Percentiles rank a stretch among this genome's conserved stretches.
Conservation (phyloP, 53 echinoderm and acorn worm species). For the Zoroaster sp. region DNA sequence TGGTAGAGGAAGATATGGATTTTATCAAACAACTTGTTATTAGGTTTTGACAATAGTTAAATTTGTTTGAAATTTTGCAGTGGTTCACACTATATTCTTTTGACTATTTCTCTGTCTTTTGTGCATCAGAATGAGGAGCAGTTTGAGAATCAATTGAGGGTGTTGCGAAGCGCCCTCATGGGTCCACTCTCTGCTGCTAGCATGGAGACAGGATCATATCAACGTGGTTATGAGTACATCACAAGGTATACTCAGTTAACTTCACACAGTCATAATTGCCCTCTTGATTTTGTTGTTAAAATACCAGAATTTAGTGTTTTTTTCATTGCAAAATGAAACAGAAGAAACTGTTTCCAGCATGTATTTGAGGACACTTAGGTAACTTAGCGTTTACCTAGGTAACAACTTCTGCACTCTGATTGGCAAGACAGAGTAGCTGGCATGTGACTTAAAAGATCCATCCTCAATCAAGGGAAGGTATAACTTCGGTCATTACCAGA, state of each 20-base stretch:
- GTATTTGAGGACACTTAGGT: too few relatives aligned
- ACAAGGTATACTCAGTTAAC: constrained; percentile 22
- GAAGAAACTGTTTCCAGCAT: too few relatives aligned
- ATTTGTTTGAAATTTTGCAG: background rate
- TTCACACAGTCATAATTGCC: background rate
- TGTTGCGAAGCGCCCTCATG: constrained; percentile 87
- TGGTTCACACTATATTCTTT: background rate
- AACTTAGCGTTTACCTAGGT: too few relatives aligned
- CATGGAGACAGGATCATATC: constrained; percentile 94
- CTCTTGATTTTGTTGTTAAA: too few relatives aligned
- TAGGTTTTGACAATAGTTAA: too few relatives aligned
- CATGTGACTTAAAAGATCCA: too few relatives aligned
- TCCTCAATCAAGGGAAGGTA: too few relatives aligned
- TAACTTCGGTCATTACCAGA: too few relatives aligned
- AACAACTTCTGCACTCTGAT: too few relatives aligned
- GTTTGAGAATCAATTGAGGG: constrained; percentile 75
- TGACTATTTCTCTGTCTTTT: background rate
- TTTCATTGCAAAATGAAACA: background rate
- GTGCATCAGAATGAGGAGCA: constrained; percentile 65
- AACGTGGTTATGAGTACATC: constrained; percentile 95
- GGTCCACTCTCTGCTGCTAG: constrained; percentile 92
- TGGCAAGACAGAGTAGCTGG: too few relatives aligned
- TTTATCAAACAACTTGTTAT: too few relatives aligned
- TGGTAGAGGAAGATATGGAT: too few relatives aligned
- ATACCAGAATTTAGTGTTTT: background rate